Percentiles rank a stretch among this genome's conserved stretches.
These are phyloP conservation scores for Gnatocerus cornutus DNA, from an alignment of 2,888 invertebrate genomes.

Conservation along the genomic window DNA sequence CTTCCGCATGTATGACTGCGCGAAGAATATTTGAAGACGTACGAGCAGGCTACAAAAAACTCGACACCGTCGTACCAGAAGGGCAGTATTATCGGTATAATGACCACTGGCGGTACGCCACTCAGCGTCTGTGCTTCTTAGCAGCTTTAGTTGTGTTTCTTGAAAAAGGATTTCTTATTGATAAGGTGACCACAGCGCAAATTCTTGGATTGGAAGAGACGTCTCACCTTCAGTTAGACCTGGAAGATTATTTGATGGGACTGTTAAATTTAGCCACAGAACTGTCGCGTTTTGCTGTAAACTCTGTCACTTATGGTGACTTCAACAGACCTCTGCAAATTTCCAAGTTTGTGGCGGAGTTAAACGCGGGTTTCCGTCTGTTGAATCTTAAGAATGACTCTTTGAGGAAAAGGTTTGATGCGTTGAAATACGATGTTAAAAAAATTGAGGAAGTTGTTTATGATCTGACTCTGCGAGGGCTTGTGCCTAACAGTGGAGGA, in stretches of 20 bases:
- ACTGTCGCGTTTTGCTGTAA: slow-evolving; percentile 87
- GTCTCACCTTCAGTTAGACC: slow-evolving; percentile 90
- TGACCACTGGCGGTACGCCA: slow-evolving; percentile 90
- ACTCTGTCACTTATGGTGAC: slow-evolving; percentile 88
- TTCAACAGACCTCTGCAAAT: slow-evolving; percentile 87
- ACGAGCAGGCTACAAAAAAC: slow-evolving; percentile 76
- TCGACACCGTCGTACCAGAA: slow-evolving; percentile 80
- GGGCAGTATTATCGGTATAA: slow-evolving; percentile 91
- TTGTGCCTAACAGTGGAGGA: slow-evolving; percentile 71
- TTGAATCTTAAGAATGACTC: slow-evolving; percentile 93
- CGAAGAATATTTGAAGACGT: slow-evolving; percentile 80
- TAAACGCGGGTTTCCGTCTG: slow-evolving; percentile 92
- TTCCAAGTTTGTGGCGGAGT: slow-evolving; percentile 87
- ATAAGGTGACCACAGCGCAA: slow-evolving; percentile 83
- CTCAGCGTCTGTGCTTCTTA: slow-evolving; percentile 86
- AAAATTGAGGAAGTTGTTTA: slow-evolving; percentile 95
- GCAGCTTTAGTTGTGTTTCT: slow-evolving; percentile 86
- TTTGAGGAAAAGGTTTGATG: slow-evolving; percentile 89
- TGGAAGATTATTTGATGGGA: slow-evolving; percentile 93
- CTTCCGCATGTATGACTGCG: slow-evolving; percentile 77
- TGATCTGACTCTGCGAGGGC: slow-evolving; percentile 87
- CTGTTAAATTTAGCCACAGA: slow-evolving; percentile 88
- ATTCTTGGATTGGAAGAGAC: slow-evolving; percentile 85
- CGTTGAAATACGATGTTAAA: slow-evolving; percentile 92
- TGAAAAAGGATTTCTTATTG: slow-evolving; percentile 83